A percentile compares a stretch with the other conserved stretches of the same genome.
Conservation (phyloP, 2,888 invertebrate genomes). For the Liodrosophila aerea region DNA sequence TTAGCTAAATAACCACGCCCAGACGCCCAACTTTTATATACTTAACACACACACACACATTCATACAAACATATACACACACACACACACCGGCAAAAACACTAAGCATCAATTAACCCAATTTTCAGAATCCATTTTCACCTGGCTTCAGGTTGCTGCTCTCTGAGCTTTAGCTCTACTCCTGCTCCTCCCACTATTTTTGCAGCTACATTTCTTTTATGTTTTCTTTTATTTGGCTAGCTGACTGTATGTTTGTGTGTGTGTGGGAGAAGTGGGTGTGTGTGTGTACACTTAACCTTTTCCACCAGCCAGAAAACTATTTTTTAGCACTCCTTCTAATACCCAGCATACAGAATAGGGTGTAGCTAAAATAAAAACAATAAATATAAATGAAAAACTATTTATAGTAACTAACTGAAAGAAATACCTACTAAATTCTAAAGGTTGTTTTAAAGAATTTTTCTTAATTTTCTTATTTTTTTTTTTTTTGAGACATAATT, state of each 20-base stretch:
- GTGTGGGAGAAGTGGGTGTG: constrained; percentile 1
- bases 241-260: constrained; percentile 6
- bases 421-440: no score
- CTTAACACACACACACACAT: constrained; percentile 30
- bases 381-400: no score
- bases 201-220: constrained; percentile 34
- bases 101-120: constrained; percentile 78
- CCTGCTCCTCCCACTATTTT: constrained; percentile 10
- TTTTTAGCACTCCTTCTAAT: constrained; percentile 23
- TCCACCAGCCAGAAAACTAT: constrained; percentile 17
- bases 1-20: constrained; percentile 73
- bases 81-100: constrained; percentile 38
- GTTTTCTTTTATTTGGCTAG: constrained; percentile 32
- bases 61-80: constrained; percentile 16
- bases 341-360: constrained; percentile 1
- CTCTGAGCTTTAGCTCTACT: constrained; percentile 37
- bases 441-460: no score
- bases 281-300: constrained; percentile 39
- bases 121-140: constrained; percentile 78
- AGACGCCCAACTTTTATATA: constrained; percentile 39
- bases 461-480: no score
- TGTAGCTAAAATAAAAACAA: neutral
- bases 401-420: no score
- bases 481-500: no score
- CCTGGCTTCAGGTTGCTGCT: constrained; percentile 54